Conservation (phyloP, 2,888 invertebrate genomes). For the Malacosoma neustria region DNA sequence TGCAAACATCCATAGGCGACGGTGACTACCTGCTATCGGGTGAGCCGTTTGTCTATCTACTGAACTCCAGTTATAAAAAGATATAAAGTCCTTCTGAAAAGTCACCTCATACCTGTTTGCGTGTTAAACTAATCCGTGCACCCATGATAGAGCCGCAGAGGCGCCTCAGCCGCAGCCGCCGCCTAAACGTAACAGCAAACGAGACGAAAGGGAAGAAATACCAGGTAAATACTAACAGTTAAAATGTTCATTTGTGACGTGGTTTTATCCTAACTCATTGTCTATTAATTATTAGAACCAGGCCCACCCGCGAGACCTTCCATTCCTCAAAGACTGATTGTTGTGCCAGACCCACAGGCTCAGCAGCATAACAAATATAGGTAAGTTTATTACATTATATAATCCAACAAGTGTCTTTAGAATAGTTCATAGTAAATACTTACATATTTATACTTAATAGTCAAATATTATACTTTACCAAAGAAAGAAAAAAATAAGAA, state of each 20-base stretch:
- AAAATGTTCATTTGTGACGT: slow-evolving; percentile 14
- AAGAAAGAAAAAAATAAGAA: no score
- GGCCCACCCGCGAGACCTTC: slow-evolving; percentile 92
- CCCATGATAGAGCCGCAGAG: slow-evolving; percentile 74
- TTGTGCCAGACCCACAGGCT: slow-evolving; percentile 91
- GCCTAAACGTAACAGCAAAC: slow-evolving; percentile 74
- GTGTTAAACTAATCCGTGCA: not conserved
- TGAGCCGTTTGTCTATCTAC: no score
- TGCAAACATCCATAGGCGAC: no score
- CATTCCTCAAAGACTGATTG: slow-evolving; percentile 92
- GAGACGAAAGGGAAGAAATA: slow-evolving; percentile 76
- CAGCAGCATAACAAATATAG: slow-evolving; percentile 80
- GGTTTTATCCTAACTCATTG: slow-evolving; percentile 15
- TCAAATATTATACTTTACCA: no score
- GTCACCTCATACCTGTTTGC: not conserved
- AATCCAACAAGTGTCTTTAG: no score
- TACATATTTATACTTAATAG: no score
- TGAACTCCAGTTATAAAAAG: no score
- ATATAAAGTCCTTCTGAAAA: not conserved
- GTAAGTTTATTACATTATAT: slow-evolving; percentile 26
- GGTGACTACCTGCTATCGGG: no score
- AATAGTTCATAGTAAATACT: no score
- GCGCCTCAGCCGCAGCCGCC: slow-evolving; percentile 76
- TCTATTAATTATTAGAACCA: slow-evolving; percentile 76
- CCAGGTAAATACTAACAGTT: slow-evolving; percentile 46